These are phyloP conservation scores for Colletes collaris DNA, from an alignment of 2,888 invertebrate species.

Conservation along the genomic window DNA sequence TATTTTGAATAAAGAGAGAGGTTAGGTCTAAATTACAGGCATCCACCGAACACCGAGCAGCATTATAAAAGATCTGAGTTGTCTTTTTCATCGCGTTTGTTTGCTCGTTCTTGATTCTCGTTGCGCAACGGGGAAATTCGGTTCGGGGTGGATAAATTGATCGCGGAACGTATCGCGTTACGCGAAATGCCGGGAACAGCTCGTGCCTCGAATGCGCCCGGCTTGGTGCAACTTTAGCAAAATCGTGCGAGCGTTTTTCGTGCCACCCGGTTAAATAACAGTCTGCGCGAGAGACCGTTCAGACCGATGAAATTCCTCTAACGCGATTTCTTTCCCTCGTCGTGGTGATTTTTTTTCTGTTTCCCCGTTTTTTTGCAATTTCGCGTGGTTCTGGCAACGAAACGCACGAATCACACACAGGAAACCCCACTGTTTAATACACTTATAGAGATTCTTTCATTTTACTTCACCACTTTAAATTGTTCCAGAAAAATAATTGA, in stretches of 20 bases:
- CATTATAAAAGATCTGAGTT: no score
- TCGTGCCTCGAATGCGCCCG: constrained; percentile 6
- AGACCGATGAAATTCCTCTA: constrained; percentile 33
- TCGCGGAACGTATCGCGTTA: constrained; percentile 8
- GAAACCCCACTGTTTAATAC: no score
- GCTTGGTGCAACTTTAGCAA: constrained; percentile 23
- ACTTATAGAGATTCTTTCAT: no score
- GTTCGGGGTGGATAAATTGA: constrained; percentile 22
- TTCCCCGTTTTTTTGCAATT: not conserved
- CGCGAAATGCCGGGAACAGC: constrained; percentile 20
- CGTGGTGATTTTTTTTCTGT: not conserved
- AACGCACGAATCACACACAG: no score
- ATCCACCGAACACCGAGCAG: no score
- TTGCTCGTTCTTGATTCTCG: no score
- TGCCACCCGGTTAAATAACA: constrained; percentile 29
- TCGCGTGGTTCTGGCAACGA: no score
- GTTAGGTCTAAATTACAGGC: no score
- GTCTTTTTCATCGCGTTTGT: no score
- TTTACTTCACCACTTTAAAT: no score
- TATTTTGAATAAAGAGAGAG: no score
- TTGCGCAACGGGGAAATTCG: constrained; percentile 4
- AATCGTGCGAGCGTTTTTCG: constrained; percentile 19
- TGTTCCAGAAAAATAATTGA: no score
- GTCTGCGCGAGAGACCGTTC: constrained; percentile 4
- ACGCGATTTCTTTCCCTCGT: constrained; percentile 12